Conservation (phyloP, 2,113 vertebrate genomes). For the Micronycteris hirsuta region DNA sequence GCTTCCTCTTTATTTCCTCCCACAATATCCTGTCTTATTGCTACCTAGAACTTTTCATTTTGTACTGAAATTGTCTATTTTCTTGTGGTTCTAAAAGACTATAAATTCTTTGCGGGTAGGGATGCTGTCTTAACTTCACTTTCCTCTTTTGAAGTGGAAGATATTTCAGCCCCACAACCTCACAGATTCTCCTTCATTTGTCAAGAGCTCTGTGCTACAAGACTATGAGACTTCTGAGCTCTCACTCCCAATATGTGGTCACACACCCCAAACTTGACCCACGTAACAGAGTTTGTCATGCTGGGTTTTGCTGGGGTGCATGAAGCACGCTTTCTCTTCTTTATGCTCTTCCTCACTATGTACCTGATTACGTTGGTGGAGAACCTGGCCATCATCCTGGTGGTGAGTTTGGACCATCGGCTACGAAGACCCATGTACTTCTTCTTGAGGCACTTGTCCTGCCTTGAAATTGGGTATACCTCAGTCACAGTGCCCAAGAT, state of each 20-base stretch:
- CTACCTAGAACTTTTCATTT: neutral
- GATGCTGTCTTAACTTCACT: neutral
- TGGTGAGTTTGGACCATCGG: constrained; percentile 38
- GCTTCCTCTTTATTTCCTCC: neutral
- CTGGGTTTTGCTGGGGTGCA: constrained; percentile 39
- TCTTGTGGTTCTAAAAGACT: neutral
- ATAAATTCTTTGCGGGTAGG: neutral
- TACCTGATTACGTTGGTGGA: constrained; percentile 60
- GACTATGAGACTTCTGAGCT: neutral
- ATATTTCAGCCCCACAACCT: neutral
- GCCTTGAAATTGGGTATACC: constrained; percentile 68
- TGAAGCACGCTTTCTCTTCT: neutral
- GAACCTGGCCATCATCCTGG: constrained; percentile 57
- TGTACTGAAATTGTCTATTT: neutral
- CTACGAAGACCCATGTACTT: constrained; percentile 57
- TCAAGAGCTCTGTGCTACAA: too few species aligned
- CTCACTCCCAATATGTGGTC: neutral
- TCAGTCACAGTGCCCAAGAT: constrained; percentile 71
- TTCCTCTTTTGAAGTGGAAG: neutral
- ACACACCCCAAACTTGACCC: neutral
- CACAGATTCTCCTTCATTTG: neutral
- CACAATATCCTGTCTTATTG: neutral
- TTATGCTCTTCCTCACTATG: constrained; percentile 23
- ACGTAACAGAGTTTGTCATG: constrained; percentile 54
- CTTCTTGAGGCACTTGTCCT: constrained; percentile 70